phyloP scores from a whole-genome alignment of 2,888 invertebrate genomes.

The Iselma pallidipennis region DNA sequence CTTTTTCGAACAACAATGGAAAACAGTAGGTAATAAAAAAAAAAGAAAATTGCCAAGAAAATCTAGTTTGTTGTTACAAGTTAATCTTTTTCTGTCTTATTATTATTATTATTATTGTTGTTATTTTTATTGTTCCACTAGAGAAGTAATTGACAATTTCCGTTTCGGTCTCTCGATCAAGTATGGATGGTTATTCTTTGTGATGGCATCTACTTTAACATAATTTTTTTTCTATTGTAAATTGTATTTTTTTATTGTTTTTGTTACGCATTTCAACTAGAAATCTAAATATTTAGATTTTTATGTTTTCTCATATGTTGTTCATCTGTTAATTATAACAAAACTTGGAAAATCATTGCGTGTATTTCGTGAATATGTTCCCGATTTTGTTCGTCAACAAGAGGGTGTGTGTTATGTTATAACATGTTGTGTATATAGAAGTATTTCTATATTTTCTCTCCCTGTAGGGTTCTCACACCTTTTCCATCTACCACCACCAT shows the following conservation, averaged over 20 bases:
- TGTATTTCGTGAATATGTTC: too few relatives aligned
- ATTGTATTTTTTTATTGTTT: neutral
- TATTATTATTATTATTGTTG: neutral
- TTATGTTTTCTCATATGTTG: too few relatives aligned
- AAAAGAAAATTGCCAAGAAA: neutral
- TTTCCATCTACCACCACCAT: neutral
- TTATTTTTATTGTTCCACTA: conserved; percentile 17
- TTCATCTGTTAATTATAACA: too few relatives aligned
- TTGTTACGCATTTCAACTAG: neutral
- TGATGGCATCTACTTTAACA: conserved; percentile 12
- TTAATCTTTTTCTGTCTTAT: neutral
- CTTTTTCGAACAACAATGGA: too few relatives aligned
- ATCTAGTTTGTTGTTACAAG: neutral
- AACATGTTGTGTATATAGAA: neutral
- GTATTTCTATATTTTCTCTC: too few relatives aligned
- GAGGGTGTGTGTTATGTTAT: neutral
- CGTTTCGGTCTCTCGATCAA: conserved; percentile 25
- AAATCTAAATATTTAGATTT: neutral
- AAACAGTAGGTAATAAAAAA: too few relatives aligned
- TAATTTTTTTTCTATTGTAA: neutral
- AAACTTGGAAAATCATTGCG: too few relatives aligned
- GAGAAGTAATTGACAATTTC: conserved; percentile 22
- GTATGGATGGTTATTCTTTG: conserved; percentile 13
- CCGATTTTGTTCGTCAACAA: too few relatives aligned
- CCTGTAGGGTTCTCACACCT: neutral